These are phyloP conservation scores for Odontesthes bonariensis DNA, from an alignment of 2,113 vertebrate species.

Conservation along the genomic window DNA sequence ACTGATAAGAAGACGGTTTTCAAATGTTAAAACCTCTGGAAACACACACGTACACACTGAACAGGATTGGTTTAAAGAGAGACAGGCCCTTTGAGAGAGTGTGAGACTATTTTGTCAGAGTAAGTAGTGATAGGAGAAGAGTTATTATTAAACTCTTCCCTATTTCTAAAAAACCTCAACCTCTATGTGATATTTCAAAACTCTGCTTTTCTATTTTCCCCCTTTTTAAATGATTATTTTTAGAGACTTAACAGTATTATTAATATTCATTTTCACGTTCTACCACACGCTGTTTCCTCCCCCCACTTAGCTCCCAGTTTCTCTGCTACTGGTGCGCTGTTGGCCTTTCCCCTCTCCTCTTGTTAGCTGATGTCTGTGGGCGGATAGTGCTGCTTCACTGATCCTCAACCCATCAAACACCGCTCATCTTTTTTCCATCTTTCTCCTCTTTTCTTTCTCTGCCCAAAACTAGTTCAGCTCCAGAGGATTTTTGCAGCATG, in stretches of 20 bases:
- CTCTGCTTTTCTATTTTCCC: neutral
- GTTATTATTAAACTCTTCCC: conserved; percentile 27
- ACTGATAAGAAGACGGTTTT: conserved; percentile 63
- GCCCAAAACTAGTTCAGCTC: conserved; percentile 31
- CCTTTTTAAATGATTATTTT: neutral
- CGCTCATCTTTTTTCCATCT: conserved; percentile 42
- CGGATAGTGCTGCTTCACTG: conserved; percentile 69
- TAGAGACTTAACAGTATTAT: neutral
- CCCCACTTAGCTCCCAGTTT: conserved; percentile 46
- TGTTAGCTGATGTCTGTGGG: conserved; percentile 76
- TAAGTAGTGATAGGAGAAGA: conserved; percentile 25
- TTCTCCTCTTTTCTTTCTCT: conserved; percentile 44
- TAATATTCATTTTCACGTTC: conserved; percentile 3
- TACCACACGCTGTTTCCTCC: conserved; percentile 28
- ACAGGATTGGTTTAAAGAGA: conserved; percentile 17
- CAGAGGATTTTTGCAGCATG: conserved; percentile 19
- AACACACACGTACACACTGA: conserved; percentile 21
- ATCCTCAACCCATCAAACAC: conserved; percentile 69
- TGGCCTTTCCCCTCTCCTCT: conserved; percentile 73
- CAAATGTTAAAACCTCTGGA: conserved; percentile 48
- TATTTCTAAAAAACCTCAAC: conserved; percentile 18
- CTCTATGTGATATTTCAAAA: neutral
- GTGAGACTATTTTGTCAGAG: conserved; percentile 14
- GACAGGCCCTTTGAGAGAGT: conserved; percentile 31
- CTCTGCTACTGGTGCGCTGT: conserved; percentile 58